A percentile compares a stretch with the other conserved stretches of the same genome.
phyloP scores from a whole-genome alignment of 2,797 vertebrate species.

The Centropyge bicolor region DNA sequence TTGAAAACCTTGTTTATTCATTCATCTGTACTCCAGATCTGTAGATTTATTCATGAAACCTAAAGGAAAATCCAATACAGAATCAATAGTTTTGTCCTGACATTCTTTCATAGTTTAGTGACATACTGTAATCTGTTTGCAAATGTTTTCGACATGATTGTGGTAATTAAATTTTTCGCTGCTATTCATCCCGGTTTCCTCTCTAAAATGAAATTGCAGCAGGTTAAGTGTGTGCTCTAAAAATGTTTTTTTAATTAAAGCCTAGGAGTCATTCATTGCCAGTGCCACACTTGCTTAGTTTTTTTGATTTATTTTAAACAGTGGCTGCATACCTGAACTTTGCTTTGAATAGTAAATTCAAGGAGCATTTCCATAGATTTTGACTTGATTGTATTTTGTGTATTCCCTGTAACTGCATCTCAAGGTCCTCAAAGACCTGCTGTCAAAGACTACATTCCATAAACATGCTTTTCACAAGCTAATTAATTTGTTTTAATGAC shows the following conservation, averaged over 20 bases:
- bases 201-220: constrained; percentile 26
- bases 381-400: constrained; percentile 31
- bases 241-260: constrained; percentile 18
- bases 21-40: constrained; percentile 62
- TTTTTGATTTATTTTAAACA: constrained; percentile 53
- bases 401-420: constrained; percentile 49
- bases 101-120: constrained; percentile 48
- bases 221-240: constrained; percentile 19
- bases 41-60: constrained; percentile 73
- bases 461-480: constrained; percentile 67
- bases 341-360: constrained; percentile 44
- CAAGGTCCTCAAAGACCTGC: constrained; percentile 69
- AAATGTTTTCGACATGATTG: constrained; percentile 46
- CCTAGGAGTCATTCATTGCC: constrained; percentile 10
- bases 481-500: constrained; percentile 78
- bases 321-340: constrained; percentile 29
- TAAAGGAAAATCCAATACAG: constrained; percentile 61
- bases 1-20: constrained; percentile 75
- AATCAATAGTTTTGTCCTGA: constrained; percentile 58
- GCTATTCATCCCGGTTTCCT: constrained; percentile 7
- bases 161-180: constrained; percentile 27
- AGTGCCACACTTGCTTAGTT: constrained; percentile 16
- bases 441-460: constrained; percentile 52
- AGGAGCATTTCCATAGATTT: constrained; percentile 44
- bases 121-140: constrained; percentile 23